phyloP scores from a whole-genome alignment of 2,888 invertebrate genomes.

The Eumerus sabulonum region DNA sequence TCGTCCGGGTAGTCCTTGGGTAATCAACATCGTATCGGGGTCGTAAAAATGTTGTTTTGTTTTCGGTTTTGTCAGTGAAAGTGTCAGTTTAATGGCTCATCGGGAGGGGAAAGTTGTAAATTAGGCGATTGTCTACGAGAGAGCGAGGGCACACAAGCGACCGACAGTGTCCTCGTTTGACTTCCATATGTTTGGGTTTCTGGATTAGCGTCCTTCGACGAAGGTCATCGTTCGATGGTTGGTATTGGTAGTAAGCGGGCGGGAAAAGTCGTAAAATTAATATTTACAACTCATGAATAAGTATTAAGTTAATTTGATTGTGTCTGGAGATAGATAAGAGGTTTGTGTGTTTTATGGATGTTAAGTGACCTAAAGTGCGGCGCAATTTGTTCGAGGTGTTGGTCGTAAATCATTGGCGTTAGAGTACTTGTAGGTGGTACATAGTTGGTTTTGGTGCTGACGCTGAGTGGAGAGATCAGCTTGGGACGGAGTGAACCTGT shows the following conservation, averaged over 20 bases:
- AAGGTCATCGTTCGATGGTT: too few relatives aligned
- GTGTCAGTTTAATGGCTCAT: constrained; percentile 53
- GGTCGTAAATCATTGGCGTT: constrained; percentile 1
- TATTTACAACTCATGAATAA: constrained; percentile 28
- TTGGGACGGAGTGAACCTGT: too few relatives aligned
- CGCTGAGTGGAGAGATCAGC: too few relatives aligned
- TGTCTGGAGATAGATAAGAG: constrained; percentile 4
- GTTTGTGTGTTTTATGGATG: constrained; percentile 5
- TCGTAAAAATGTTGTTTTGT: constrained; percentile 41
- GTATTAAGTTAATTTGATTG: constrained; percentile 19
- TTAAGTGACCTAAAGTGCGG: constrained; percentile 4
- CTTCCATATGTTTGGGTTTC: constrained; percentile 4
- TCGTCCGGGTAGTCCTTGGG: constrained; percentile 23
- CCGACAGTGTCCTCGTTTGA: not conserved
- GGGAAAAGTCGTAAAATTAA: constrained; percentile 32
- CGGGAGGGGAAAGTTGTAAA: constrained; percentile 37
- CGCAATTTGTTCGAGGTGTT: not conserved
- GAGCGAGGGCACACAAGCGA: too few relatives aligned
- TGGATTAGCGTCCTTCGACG: constrained; percentile 15
- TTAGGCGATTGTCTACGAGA: not conserved
- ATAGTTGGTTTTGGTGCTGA: too few relatives aligned
- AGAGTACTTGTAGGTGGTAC: too few relatives aligned
- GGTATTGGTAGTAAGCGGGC: not conserved
- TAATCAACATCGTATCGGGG: constrained; percentile 19
- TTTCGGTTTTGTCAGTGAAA: constrained; percentile 40